Evolutionary conservation across 2,888 invertebrate genomes (phyloP).

Genomic region (Torymus texanus): DNA sequence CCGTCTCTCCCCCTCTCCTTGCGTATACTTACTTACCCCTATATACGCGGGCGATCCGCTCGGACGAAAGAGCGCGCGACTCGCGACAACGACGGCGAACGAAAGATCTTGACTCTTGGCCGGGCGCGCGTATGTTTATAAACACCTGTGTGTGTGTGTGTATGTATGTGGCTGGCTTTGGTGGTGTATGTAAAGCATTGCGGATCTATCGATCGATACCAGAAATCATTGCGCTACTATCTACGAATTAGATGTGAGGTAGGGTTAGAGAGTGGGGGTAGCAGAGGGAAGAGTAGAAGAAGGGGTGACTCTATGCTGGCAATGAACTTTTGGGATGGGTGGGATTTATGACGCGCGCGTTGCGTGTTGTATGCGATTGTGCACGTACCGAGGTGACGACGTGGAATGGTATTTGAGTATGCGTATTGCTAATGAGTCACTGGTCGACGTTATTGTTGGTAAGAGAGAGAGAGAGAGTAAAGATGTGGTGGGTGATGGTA

Average conservation of each 20-base stretch:
- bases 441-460: too few species aligned
- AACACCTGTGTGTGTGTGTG: slow-evolving; percentile 59
- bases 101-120: slow-evolving; percentile 71
- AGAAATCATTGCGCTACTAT: slow-evolving; percentile 34
- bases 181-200: slow-evolving; percentile 7
- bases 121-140: slow-evolving; percentile 67
- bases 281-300: too few species aligned
- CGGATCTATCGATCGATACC: slow-evolving; percentile 40
- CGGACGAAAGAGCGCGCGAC: too few species aligned
- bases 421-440: too few species aligned
- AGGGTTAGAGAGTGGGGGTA: too few species aligned
- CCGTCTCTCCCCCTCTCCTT: slow-evolving; percentile 23
- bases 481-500: too few species aligned
- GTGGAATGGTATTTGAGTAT: too few species aligned
- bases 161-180: too few species aligned
- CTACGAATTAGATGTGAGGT: neutral
- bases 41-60: too few species aligned
- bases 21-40: slow-evolving; percentile 48
- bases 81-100: slow-evolving; percentile 57
- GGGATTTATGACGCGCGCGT: neutral
- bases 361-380: too few species aligned
- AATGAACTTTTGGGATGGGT: slow-evolving; percentile 17
- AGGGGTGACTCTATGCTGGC: neutral
- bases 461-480: too few species aligned
- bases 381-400: too few species aligned